Percentiles rank a stretch among this genome's conserved stretches.
These are phyloP conservation scores for Lanistes nyassanus DNA, from an alignment of 1,140 invertebrate species.

Conservation along the genomic window DNA sequence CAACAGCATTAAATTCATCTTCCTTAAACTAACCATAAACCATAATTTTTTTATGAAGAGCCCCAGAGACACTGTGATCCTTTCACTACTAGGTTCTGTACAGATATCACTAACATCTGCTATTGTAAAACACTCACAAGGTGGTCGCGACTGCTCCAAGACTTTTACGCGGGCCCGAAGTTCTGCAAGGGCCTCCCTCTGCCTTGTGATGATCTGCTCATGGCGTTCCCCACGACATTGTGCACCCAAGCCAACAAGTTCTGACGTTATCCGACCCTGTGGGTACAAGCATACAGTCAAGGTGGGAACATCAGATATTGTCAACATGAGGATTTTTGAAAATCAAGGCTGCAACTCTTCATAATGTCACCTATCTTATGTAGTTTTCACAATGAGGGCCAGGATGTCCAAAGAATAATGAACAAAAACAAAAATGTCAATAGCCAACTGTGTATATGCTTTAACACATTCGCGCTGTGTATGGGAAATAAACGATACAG, in stretches of 20 bases:
- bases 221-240: constrained; percentile 67
- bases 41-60: no score
- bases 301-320: background rate
- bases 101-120: no score
- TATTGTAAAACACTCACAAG: constrained; percentile 43
- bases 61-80: no score
- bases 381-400: no score
- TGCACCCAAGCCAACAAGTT: constrained; percentile 63
- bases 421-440: no score
- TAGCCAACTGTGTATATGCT: no score
- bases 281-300: background rate
- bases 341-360: background rate
- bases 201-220: constrained; percentile 64
- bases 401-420: no score
- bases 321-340: background rate
- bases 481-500: no score
- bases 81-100: no score
- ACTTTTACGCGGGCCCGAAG: constrained; percentile 59
- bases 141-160: constrained; percentile 57
- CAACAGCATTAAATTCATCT: no score
- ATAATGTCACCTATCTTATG: background rate
- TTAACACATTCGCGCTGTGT: no score
- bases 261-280: constrained; percentile 58
- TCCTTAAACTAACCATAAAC: no score
- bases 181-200: constrained; percentile 65